A percentile compares a stretch with the other conserved stretches of the same genome.
Conservation (phyloP, 1,140 invertebrate genomes). For the Hesperophylax magnus region DNA sequence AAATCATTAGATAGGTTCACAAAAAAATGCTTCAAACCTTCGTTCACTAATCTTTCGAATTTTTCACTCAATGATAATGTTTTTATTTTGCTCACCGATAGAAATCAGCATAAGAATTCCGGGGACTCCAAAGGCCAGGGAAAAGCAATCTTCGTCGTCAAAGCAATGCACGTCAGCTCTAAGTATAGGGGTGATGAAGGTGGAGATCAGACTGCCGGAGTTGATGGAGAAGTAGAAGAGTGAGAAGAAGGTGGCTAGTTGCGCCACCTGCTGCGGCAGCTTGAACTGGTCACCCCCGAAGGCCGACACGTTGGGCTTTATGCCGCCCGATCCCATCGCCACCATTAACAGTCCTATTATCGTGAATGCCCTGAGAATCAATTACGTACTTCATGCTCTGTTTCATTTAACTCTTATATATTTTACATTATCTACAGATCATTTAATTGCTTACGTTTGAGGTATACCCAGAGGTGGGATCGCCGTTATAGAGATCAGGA, state of each 20-base stretch:
- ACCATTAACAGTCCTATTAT: constrained; percentile 87
- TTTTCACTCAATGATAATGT: too few species aligned
- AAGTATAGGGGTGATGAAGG: constrained; percentile 90
- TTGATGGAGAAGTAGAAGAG: constrained; percentile 96
- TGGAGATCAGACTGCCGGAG: constrained; percentile 91
- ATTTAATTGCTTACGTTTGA: constrained; percentile 71
- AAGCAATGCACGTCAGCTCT: constrained; percentile 88
- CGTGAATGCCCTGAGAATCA: constrained; percentile 75
- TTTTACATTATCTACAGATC: too few species aligned
- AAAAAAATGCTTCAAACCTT: too few species aligned
- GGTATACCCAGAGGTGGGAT: constrained; percentile 74
- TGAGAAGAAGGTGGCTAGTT: constrained; percentile 90
- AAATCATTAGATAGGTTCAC: not conserved
- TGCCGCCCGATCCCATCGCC: constrained; percentile 93
- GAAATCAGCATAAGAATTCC: constrained; percentile 88
- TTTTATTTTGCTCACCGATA: constrained; percentile 72
- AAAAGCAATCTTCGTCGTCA: constrained; percentile 85
- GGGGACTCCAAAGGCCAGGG: constrained; percentile 93
- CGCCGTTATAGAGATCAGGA: constrained; percentile 82
- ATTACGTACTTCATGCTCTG: too few species aligned
- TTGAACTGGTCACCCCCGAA: constrained; percentile 98
- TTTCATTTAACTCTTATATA: too few species aligned
- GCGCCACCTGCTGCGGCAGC: constrained; percentile 81
- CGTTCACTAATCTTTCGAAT: too few species aligned
- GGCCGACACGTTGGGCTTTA: constrained; percentile 97